Conservation (phyloP, 1,140 invertebrate genomes). For the Pseudomyrmex concolor region DNA sequence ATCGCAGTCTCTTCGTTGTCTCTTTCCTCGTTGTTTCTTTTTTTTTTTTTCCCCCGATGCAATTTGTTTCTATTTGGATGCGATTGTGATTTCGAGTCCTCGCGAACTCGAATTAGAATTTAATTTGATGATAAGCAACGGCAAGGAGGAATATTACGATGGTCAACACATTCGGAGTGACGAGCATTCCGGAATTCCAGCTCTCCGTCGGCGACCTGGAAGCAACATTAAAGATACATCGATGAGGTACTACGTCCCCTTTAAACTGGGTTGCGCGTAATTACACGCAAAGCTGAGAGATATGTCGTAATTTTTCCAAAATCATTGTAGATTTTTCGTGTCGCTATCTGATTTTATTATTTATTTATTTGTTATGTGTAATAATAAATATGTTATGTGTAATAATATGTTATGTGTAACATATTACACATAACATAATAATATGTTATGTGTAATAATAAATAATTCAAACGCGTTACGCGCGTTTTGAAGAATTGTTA, state of each 20-base stretch:
- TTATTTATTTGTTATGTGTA: no score
- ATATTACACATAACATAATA: no score
- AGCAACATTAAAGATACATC: conserved; percentile 62
- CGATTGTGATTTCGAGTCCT: not conserved
- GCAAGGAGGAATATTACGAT: conserved; percentile 34
- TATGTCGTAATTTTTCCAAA: no score
- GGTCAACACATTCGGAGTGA: conserved; percentile 12
- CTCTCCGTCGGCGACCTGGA: conserved; percentile 64
- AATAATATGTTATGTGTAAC: no score
- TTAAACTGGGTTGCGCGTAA: conserved; percentile 2
- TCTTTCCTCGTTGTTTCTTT: no score
- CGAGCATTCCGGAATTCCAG: conserved; percentile 58
- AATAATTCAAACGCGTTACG: no score
- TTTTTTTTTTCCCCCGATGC: not conserved
- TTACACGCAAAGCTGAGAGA: not conserved
- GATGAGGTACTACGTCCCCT: conserved; percentile 43
- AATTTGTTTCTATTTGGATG: conserved; percentile 30
- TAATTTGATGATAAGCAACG: conserved; percentile 26
- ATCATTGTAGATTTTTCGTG: no score
- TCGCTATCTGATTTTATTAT: no score
- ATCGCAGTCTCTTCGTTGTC: not conserved
- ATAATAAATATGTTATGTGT: no score
- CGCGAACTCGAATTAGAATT: conserved; percentile 38
- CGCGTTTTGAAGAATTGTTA: not conserved
- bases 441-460: no score